Conservation (phyloP, 1,140 invertebrate species). For the Aphelenchoides fujianensis region DNA sequence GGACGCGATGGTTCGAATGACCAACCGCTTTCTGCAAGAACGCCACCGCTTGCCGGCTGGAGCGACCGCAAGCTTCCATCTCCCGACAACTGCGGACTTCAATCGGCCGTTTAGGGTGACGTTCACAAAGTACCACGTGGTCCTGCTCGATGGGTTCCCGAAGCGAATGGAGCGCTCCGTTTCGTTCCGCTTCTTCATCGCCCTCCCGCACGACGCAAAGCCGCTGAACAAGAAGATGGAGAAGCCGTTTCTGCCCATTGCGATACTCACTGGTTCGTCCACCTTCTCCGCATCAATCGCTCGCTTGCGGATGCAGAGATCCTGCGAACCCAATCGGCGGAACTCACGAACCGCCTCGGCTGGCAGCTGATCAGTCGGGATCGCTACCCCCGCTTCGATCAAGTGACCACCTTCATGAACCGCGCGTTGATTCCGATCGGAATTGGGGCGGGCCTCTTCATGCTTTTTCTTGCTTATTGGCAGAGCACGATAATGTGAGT, state of each 20-base stretch:
- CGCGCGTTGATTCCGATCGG: conserved; percentile 35
- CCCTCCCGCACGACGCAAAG: conserved; percentile 41
- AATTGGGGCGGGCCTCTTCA: conserved; percentile 44
- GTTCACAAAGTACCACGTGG: conserved; percentile 46
- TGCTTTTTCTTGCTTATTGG: conserved; percentile 54
- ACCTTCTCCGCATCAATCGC: neutral
- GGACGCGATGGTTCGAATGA: conserved; percentile 45
- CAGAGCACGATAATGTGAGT: conserved; percentile 35
- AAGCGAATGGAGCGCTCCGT: conserved; percentile 32
- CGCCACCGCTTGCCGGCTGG: conserved; percentile 37
- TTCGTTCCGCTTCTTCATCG: conserved; percentile 48
- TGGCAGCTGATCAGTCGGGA: conserved; percentile 46
- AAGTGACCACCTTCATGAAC: conserved; percentile 51
- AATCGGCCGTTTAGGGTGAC: conserved; percentile 38
- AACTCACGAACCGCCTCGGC: conserved; percentile 45
- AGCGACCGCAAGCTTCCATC: conserved; percentile 34
- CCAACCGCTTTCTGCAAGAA: conserved; percentile 47
- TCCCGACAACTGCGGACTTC: conserved; percentile 14
- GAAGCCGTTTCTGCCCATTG: conserved; percentile 35
- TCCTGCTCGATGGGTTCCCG: conserved; percentile 43
- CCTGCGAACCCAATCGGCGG: conserved; percentile 34
- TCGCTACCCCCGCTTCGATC: conserved; percentile 47
- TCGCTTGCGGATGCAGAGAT: conserved; percentile 37
- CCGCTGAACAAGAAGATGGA: conserved; percentile 43
- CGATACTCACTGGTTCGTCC: conserved; percentile 34